A percentile compares a stretch with the other conserved stretches of the same genome.
phyloP scores from a whole-genome alignment of 1,140 invertebrate genomes.

The Drosophila obscura region DNA sequence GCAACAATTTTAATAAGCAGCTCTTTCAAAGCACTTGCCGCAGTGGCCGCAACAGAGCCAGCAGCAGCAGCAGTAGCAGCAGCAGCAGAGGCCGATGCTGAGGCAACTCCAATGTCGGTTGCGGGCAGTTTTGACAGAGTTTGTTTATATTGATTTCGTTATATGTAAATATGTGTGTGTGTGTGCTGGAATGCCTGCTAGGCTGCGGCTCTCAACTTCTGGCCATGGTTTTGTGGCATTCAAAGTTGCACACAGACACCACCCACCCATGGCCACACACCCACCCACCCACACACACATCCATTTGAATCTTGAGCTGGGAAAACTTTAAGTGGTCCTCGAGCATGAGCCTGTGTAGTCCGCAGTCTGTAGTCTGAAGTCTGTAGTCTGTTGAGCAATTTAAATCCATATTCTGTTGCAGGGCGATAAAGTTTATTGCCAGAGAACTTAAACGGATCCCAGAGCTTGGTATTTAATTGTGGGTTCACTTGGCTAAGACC shows the following conservation, averaged over 20 bases:
- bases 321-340: constrained; percentile 31
- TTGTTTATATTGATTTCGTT: constrained; percentile 72
- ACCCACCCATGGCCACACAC: background rate
- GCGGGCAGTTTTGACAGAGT: constrained; percentile 54
- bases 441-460: constrained; percentile 69
- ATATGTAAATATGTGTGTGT: constrained; percentile 5
- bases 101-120: constrained; percentile 25
- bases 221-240: constrained; percentile 59
- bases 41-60: constrained; percentile 51
- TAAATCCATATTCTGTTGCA: constrained; percentile 67
- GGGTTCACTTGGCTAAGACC: constrained; percentile 33
- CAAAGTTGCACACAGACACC: constrained; percentile 44
- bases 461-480: constrained; percentile 70
- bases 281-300: background rate
- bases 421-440: constrained; percentile 63
- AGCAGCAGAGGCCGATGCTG: background rate
- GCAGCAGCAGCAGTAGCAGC: constrained; percentile 12
- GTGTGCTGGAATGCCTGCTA: background rate
- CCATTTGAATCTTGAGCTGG: constrained; percentile 7
- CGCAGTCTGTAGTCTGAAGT: too few relatives aligned
- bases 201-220: constrained; percentile 50
- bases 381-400: constrained; percentile 62
- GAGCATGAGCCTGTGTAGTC: constrained; percentile 14
- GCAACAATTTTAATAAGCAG: constrained; percentile 79
- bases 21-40: constrained; percentile 68